phyloP scores from a whole-genome alignment of 2,113 vertebrate species.

The Stegastes partitus region DNA sequence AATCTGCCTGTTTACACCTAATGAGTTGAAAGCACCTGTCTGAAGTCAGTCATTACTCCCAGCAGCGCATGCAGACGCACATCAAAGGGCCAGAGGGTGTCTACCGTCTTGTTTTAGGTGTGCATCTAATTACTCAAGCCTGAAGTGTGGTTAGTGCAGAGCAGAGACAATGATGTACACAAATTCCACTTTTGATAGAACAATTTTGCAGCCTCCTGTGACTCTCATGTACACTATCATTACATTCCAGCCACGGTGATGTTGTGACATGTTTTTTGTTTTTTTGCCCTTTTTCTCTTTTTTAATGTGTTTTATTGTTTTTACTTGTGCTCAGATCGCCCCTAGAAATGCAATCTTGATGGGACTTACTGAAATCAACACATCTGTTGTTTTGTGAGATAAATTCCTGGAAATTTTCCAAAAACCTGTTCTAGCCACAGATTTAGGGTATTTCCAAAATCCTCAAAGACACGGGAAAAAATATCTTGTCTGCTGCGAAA shows the following conservation, averaged over 20 bases:
- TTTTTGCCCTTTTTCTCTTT: no score
- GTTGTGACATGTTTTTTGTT: no score
- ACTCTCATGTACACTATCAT: no score
- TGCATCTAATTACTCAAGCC: not conserved
- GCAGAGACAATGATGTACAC: no score
- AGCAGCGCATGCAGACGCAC: not conserved
- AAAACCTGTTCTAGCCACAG: not conserved
- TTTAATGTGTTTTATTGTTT: not conserved
- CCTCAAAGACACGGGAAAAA: not conserved
- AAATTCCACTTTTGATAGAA: no score
- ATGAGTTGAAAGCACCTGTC: slow-evolving; percentile 26
- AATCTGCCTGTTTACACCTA: slow-evolving; percentile 7
- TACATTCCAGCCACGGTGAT: no score
- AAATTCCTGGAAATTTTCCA: not conserved
- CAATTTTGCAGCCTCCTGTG: no score
- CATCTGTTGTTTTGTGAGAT: not conserved
- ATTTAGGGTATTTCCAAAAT: not conserved
- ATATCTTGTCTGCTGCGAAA: no score
- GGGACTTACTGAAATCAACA: not conserved
- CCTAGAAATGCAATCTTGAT: not conserved
- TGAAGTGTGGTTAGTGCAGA: no score
- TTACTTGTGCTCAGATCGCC: not conserved
- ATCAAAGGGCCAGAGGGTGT: rapidly evolving
- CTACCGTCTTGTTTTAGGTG: not conserved
- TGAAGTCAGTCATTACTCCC: not conserved